Evolutionary conservation across 2,797 vertebrate genomes (phyloP).

Genomic region (Acanthurus lineatus): DNA sequence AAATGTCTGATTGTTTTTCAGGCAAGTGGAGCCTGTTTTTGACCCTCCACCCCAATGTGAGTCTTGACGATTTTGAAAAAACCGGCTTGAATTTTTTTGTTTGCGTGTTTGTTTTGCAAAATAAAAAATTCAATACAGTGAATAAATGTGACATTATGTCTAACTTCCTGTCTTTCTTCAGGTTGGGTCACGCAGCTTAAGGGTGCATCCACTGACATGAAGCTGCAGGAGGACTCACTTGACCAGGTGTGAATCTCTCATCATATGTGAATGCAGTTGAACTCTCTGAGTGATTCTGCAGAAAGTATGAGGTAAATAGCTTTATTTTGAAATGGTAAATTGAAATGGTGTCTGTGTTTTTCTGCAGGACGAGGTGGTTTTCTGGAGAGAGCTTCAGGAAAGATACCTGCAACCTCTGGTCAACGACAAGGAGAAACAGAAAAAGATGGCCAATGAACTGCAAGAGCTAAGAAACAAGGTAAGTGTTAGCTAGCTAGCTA

Average conservation of each 20-base stretch:
- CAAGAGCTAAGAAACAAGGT: slow-evolving; percentile 78
- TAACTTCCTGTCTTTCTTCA: slow-evolving; percentile 23
- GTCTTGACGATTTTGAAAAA: not conserved
- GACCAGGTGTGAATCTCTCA: slow-evolving; percentile 27
- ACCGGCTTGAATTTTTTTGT: no score
- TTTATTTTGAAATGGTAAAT: no score
- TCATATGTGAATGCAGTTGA: no score
- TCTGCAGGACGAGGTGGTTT: slow-evolving; percentile 71
- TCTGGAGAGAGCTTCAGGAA: slow-evolving; percentile 61
- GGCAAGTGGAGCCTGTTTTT: not conserved
- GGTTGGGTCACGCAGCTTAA: slow-evolving; percentile 73
- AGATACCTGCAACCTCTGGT: slow-evolving; percentile 74
- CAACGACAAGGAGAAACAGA: slow-evolving; percentile 70
- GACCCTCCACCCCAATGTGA: slow-evolving; percentile 21
- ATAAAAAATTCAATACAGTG: no score
- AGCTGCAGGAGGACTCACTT: slow-evolving; percentile 41
- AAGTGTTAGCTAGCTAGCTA: no score
- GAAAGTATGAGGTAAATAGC: no score
- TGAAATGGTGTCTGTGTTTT: not conserved
- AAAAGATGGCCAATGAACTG: slow-evolving; percentile 55
- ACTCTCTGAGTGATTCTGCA: no score
- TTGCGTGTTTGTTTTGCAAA: no score
- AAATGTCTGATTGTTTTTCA: slow-evolving; percentile 14
- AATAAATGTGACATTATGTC: not conserved
- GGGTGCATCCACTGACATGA: slow-evolving; percentile 57